Evolutionary conservation across 2,888 invertebrate species (phyloP), one percentile per base, ranked within the genome.

Genomic region (Oxycera nigricornis): DNA sequence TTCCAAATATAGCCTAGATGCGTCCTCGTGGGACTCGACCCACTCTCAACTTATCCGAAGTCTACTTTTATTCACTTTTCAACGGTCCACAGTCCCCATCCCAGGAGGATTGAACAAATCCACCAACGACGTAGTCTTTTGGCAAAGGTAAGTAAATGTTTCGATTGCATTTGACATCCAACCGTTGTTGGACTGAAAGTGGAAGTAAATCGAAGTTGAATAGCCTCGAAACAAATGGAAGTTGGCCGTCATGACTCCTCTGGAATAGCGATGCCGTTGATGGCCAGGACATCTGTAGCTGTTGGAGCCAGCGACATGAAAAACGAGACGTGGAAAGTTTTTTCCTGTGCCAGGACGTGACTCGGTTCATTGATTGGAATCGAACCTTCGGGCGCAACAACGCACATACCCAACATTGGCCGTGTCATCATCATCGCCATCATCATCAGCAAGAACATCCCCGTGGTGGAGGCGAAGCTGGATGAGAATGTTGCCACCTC

Each of bases 341-440:
- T 72, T 68, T 72, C 30, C 39, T 68, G 65, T 75, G 30, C 41
- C 11, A 52, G 30, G 52, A 75, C 75, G 75, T 75, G 75, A 75
- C 75, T 57, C 39, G 75, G 55, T 73, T 73, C 73, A 75, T 75
- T 75, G 75, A 75, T 75, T 75, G 72, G 62, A 41, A 39, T 57
- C 65, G 73, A 75, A 73, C 73, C 31, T 52, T 62, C 39, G 26
- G 28, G n/a, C 17, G 6, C 17, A 6, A 17, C 22, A 17, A 17
- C n/a, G 22, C 26, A 70, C 11, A 35, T 22, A 20, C 14, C 2
- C 41, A 65, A 50, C 68, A 68, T 50, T 52, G 68, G 31, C 68
- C 31, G 52, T 52, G 52, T 52, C 70, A 52, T 41, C 67, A 41
- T 55, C 70, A 52, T 52, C 55, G 46, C 46, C 70, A 55, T 41